phyloP scores from a whole-genome alignment of 2,888 invertebrate species.

The Eupithecia tripunctaria region DNA sequence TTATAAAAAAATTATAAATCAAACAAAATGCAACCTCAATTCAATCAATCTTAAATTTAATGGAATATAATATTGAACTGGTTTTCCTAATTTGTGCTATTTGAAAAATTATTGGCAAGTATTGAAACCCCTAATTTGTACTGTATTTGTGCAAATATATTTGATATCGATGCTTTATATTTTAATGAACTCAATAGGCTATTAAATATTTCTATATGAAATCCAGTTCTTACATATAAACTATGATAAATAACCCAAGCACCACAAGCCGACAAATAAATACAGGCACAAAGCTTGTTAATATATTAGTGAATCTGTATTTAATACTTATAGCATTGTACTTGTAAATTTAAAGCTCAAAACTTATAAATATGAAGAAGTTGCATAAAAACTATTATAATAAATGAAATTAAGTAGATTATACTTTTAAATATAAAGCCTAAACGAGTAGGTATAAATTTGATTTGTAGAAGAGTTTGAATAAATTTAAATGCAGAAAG shows the following conservation, averaged over 20 bases:
- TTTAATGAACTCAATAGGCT: neutral
- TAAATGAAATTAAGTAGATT: neutral
- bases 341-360: conserved; percentile 80
- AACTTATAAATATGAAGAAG: conserved; percentile 46
- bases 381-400: conserved; percentile 17
- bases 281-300: conserved; percentile 63
- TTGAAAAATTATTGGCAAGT: conserved; percentile 33
- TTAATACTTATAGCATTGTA: conserved; percentile 69
- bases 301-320: conserved; percentile 67
- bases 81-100: conserved; percentile 44
- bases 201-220: conserved; percentile 20
- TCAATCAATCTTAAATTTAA: conserved; percentile 50
- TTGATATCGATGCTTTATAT: neutral
- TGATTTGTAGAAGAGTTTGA: neutral
- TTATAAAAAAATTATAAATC: conserved; percentile 38
- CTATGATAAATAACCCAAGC: conserved; percentile 75
- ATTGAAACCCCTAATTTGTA: conserved; percentile 23
- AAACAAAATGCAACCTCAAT: conserved; percentile 44
- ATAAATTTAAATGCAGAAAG: neutral
- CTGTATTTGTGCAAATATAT: conserved; percentile 17
- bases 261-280: conserved; percentile 78
- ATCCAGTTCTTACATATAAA: conserved; percentile 46
- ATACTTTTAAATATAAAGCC: neutral
- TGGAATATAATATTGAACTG: conserved; percentile 59
- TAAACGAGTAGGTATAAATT: neutral